Evolutionary conservation across 1,140 invertebrate species (phyloP), one percentile per base, ranked within the genome.

Genomic region (Scaptomyza hsui): DNA sequence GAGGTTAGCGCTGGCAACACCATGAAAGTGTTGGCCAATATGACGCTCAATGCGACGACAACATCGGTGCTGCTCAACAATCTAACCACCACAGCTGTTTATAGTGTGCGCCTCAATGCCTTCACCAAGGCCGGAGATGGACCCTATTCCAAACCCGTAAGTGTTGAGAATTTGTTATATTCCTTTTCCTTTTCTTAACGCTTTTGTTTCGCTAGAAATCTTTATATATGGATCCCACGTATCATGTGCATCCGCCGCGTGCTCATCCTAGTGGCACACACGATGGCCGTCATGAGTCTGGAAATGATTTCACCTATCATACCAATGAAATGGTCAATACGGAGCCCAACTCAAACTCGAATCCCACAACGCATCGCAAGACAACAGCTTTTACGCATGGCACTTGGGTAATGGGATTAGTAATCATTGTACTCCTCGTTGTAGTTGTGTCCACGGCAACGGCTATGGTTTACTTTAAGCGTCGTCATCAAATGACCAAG

Each of bases 381-480:
- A 81, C 24, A 70, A 88, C 26, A 75, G 89, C 45, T 92, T 92
- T 95, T 24, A 92, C 95, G 0, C 92, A 92, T 16, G 94, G 96
- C 82, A 94, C 96, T 0, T 97, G 96, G 96, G 95, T 97, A 77
- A 93, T 97, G 41, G 93, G 94, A 0, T 88, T 96, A 2, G 93
- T 97, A 24, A 95, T 95, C 26, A 93, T 93, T 4, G 51, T 90
- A 12, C 71, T 91, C 12, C 92, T 96, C 21, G 92, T 95, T 0
- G 93, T 96, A 51, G 92, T 95, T 0, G 88, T 96, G 1, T 91
- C 96, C 0, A 93, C 94, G 9, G 94, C 94, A 10, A 93, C 95
- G 47, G 93, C 93, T 0, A 93, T 93, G 41, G 70, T 95, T 0
- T 95, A 95, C 78, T 90, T 95, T 1, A 93, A 93, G 70, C 91